phyloP scores from a whole-genome alignment of 2,888 invertebrate species.

The Acrobeloides nanus region DNA sequence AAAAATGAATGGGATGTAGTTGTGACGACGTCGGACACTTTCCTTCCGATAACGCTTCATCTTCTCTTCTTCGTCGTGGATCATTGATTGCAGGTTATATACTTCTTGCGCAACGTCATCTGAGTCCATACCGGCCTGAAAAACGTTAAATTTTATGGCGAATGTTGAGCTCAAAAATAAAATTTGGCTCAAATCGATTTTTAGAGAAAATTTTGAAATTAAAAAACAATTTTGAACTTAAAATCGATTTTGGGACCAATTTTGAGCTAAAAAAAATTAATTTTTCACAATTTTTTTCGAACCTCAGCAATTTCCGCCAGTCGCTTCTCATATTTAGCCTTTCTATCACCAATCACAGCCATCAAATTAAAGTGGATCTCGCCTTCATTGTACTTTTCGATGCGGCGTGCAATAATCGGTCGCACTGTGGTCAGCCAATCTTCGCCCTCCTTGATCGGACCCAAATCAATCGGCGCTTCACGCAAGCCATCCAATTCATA shows the following conservation, averaged over 20 bases:
- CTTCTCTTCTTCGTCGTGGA: constrained; percentile 80
- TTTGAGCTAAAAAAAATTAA: too few species aligned
- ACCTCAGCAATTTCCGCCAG: constrained; percentile 62
- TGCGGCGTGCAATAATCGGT: constrained; percentile 83
- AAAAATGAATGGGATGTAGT: constrained; percentile 92
- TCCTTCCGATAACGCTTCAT: constrained; percentile 64
- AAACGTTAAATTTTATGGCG: too few species aligned
- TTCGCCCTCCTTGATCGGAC: constrained; percentile 66
- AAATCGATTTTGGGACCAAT: too few species aligned
- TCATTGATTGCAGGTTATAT: constrained; percentile 67
- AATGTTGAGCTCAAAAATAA: too few species aligned
- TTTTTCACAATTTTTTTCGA: too few species aligned
- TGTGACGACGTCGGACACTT: constrained; percentile 81
- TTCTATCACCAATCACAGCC: constrained; percentile 88
- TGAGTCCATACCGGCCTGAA: constrained; percentile 66
- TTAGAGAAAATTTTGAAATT: too few species aligned
- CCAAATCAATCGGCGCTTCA: constrained; percentile 88
- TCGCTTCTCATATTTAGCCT: constrained; percentile 73
- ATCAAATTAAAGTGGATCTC: constrained; percentile 97
- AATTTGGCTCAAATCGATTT: too few species aligned
- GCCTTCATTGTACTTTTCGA: constrained; percentile 84
- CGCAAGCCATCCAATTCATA: constrained; percentile 93
- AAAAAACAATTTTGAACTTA: too few species aligned
- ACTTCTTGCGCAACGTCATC: constrained; percentile 69
- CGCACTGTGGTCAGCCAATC: constrained; percentile 85